Percentiles rank a stretch among this genome's conserved stretches.
These are phyloP conservation scores for Seriola quinqueradiata DNA, from an alignment of 2,113 vertebrate species.

Conservation along the genomic window DNA sequence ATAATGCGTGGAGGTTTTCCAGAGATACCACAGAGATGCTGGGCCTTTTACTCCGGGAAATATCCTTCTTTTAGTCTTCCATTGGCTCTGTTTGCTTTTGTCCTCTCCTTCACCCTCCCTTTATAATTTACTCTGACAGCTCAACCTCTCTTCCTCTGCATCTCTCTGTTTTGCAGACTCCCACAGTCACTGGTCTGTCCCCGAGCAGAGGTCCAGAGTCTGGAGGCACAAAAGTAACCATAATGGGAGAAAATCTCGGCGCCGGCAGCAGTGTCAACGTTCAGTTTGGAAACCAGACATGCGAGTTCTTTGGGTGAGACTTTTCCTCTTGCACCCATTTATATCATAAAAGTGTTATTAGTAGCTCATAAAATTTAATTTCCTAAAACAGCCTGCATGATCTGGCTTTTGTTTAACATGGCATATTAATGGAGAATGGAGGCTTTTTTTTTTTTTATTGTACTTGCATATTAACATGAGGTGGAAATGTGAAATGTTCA, in stretches of 20 bases:
- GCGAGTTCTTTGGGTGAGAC: conserved; percentile 94
- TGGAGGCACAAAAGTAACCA: conserved; percentile 95
- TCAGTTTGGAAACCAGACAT: conserved; percentile 96
- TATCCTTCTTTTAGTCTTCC: conserved; percentile 28
- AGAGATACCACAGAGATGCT: conserved; percentile 27
- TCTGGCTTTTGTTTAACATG: conserved; percentile 4
- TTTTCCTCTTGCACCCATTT: not conserved
- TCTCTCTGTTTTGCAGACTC: conserved; percentile 83
- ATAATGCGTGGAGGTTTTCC: conserved; percentile 35
- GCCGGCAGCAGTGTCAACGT: conserved; percentile 93
- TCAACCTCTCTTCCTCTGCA: conserved; percentile 17
- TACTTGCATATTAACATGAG: conserved; percentile 1
- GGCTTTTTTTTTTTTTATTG: conserved; percentile 34
- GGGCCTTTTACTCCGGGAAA: conserved; percentile 31
- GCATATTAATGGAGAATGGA: not conserved
- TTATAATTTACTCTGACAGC: not conserved
- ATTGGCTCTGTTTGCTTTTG: not conserved
- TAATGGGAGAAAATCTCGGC: conserved; percentile 92
- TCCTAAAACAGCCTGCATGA: conserved; percentile 1
- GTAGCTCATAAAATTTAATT: conserved; percentile 16
- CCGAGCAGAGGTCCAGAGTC: conserved; percentile 95
- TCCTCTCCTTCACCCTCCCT: not conserved
- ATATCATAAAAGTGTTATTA: not conserved
- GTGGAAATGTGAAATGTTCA: not conserved
- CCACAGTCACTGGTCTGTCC: conserved; percentile 88